Percentiles rank a stretch among this genome's conserved stretches.
These are phyloP conservation scores for Acanthoscelides obtectus DNA, from an alignment of 2,888 invertebrate species.

Conservation along the genomic window DNA sequence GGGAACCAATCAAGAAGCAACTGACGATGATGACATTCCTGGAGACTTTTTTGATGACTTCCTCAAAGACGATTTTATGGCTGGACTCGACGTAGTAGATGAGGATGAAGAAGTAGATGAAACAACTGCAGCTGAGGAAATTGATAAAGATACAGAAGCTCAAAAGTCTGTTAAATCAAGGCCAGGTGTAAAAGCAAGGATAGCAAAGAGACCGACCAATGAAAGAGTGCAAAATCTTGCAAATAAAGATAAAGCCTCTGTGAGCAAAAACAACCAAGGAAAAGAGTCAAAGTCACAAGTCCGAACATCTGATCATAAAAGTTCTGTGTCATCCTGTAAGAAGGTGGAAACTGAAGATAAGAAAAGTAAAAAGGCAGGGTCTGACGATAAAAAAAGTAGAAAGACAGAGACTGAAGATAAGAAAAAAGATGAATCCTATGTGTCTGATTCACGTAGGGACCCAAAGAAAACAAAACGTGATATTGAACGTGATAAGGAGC, in stretches of 20 bases:
- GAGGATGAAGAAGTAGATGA: conserved; percentile 39
- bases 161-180: not conserved
- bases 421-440: not conserved
- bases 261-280: conserved; percentile 12
- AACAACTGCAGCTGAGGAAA: conserved; percentile 1
- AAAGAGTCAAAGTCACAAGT: conserved; percentile 6
- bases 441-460: conserved; percentile 37
- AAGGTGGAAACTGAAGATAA: conserved; percentile 3
- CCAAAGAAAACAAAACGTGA: conserved; percentile 46
- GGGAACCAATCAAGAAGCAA: not conserved
- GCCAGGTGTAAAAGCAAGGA: not conserved
- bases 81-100: conserved; percentile 46
- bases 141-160: conserved; percentile 6
- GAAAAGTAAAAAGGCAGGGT: conserved; percentile 4
- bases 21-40: conserved; percentile 38
- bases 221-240: not conserved
- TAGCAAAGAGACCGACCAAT: not conserved
- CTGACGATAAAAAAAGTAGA: conserved; percentile 2
- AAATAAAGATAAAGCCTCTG: not conserved
- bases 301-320: conserved; percentile 10
- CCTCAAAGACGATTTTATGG: conserved; percentile 46
- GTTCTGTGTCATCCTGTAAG: not conserved
- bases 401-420: conserved; percentile 3
- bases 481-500: conserved; percentile 44
- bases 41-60: conserved; percentile 47